Evolutionary conservation across 2,888 invertebrate genomes (phyloP).

Genomic region (Ennomos fuscantarius): DNA sequence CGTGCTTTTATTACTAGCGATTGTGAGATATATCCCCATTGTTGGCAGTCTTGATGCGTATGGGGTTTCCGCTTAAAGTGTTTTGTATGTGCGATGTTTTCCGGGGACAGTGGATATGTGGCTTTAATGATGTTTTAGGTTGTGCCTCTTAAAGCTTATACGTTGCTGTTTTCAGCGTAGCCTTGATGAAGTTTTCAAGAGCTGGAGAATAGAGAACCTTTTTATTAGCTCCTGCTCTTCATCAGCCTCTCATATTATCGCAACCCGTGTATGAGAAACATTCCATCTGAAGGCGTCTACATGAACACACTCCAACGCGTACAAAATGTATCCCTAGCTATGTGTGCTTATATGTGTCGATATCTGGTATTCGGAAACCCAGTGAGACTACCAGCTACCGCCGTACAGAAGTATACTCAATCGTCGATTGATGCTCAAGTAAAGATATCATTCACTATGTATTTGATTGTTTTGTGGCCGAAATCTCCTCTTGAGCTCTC

Average conservation of each 20-base stretch:
- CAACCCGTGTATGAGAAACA: not conserved
- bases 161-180: constrained; percentile 32
- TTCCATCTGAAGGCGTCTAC: not conserved
- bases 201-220: not conserved
- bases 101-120: constrained; percentile 54
- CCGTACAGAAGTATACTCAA: too few species aligned
- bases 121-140: constrained; percentile 74
- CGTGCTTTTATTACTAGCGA: constrained; percentile 79
- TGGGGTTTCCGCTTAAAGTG: constrained; percentile 82
- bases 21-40: constrained; percentile 78
- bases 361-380: too few species aligned
- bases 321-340: too few species aligned
- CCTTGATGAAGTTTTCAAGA: constrained; percentile 39
- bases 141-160: constrained; percentile 41
- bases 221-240: constrained; percentile 1
- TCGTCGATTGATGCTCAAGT: too few species aligned
- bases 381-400: too few species aligned
- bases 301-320: not conserved
- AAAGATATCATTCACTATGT: too few species aligned
- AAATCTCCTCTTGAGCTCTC: too few species aligned
- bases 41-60: constrained; percentile 77
- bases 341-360: too few species aligned
- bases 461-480: too few species aligned
- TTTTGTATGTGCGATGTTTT: constrained; percentile 74
- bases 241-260: not conserved